A percentile compares a stretch with the other conserved stretches of the same genome.
These are phyloP conservation scores for Hypotaenidia okinawae DNA, from an alignment of 2,797 vertebrate species.

Conservation along the genomic window DNA sequence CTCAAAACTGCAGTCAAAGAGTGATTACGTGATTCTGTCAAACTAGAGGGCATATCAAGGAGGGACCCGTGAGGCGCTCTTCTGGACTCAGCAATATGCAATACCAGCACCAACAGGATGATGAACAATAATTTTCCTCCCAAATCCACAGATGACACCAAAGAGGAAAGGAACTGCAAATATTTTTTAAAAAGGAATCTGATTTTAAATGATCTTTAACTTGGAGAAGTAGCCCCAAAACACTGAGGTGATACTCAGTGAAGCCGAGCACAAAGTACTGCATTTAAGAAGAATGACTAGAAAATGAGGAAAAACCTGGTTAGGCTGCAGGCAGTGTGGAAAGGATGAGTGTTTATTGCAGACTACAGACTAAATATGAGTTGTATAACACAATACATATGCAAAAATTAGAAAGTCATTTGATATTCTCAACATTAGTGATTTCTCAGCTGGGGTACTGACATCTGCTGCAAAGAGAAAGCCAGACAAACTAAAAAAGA, in stretches of 20 bases:
- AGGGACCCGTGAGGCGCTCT: neutral
- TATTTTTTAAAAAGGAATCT: neutral
- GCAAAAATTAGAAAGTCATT: neutral
- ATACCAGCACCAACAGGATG: neutral
- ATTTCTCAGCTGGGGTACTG: neutral
- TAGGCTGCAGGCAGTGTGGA: neutral
- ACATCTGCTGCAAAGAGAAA: neutral
- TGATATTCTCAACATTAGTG: neutral
- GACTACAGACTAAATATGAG: neutral
- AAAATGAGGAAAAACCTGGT: neutral
- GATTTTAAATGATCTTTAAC: neutral
- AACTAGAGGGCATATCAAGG: constrained; percentile 34
- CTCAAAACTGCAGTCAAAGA: neutral
- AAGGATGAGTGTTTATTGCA: neutral
- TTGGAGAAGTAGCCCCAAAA: neutral
- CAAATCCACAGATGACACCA: neutral
- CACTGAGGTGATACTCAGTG: neutral
- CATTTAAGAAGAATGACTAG: neutral
- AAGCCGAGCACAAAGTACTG: neutral
- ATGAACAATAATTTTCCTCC: neutral
- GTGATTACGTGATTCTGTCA: neutral
- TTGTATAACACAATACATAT: neutral
- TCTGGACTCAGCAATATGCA: neutral
- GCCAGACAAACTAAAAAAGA: neutral
- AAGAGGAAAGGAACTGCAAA: neutral